Percentiles rank a stretch among this genome's conserved stretches.
These are phyloP conservation scores for Drosophila micromelanica DNA, from an alignment of 1,140 invertebrate species.

Conservation along the genomic window DNA sequence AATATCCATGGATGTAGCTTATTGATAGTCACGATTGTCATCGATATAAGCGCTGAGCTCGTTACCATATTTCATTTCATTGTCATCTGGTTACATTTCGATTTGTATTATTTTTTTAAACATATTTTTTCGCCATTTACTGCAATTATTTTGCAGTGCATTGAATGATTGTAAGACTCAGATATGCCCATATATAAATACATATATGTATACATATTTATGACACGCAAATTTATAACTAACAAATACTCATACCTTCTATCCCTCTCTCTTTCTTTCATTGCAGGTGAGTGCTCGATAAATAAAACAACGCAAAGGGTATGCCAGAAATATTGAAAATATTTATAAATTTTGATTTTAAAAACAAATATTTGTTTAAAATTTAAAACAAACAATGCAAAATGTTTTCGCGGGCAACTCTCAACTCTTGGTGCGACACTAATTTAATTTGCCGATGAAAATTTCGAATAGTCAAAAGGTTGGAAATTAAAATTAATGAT, in stretches of 20 bases:
- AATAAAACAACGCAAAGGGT: constrained; percentile 18
- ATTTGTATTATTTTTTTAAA: constrained; percentile 5
- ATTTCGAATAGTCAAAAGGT: neutral
- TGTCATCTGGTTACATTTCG: constrained; percentile 24
- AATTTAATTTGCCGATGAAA: constrained; percentile 26
- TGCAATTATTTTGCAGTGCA: constrained; percentile 42
- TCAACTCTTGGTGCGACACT: neutral
- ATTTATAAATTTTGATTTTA: constrained; percentile 17
- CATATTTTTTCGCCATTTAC: constrained; percentile 4
- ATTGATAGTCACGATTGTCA: constrained; percentile 28
- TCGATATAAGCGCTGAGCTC: constrained; percentile 28
- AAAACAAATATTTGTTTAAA: constrained; percentile 61
- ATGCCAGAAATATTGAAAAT: constrained; percentile 23
- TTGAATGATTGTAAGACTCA: no score
- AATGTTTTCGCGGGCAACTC: neutral
- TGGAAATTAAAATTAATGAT: neutral
- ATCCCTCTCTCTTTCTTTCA: constrained; percentile 27
- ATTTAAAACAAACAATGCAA: constrained; percentile 46
- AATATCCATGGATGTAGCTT: constrained; percentile 10
- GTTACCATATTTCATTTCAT: constrained; percentile 51
- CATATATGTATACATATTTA: constrained; percentile 17
- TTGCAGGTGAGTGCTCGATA: constrained; percentile 62
- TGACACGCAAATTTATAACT: constrained; percentile 26
- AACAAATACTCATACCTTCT: constrained; percentile 30
- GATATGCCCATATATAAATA: constrained; percentile 1